Conservation (phyloP, 1,140 invertebrate species). For the Physella acuta region DNA sequence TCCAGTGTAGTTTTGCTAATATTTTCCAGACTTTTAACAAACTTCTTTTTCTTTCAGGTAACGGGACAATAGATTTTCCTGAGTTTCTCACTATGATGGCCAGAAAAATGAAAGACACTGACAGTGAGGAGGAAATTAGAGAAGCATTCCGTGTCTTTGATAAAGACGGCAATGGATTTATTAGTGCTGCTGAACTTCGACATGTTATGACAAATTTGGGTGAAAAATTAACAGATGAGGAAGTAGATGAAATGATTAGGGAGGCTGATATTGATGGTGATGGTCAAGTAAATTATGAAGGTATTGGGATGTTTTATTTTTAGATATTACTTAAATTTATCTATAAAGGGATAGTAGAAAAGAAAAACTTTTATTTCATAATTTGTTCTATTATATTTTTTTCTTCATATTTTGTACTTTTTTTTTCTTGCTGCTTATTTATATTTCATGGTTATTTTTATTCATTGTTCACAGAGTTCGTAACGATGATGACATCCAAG, state of each 20-base stretch:
- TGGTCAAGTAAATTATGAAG: conserved; percentile 55
- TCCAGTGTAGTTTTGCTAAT: too few species aligned
- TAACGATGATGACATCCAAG: conserved; percentile 99
- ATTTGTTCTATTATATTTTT: neutral
- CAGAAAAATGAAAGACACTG: conserved; percentile 99
- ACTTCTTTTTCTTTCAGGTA: conserved; percentile 71
- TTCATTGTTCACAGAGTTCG: conserved; percentile 86
- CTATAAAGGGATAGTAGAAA: neutral
- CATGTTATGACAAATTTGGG: conserved; percentile 89
- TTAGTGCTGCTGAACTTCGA: conserved; percentile 48
- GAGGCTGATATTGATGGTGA: conserved; percentile 89
- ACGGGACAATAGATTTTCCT: conserved; percentile 98
- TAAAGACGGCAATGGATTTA: conserved; percentile 92
- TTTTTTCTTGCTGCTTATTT: neutral
- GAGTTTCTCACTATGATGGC: conserved; percentile 83
- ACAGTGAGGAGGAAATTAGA: conserved; percentile 92
- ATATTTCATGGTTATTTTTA: too few species aligned
- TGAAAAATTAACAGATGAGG: conserved; percentile 84
- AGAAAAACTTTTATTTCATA: neutral
- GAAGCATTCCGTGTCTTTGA: conserved; percentile 98
- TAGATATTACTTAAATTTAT: neutral
- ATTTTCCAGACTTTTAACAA: too few species aligned
- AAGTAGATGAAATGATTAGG: conserved; percentile 91
- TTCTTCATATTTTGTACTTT: neutral
- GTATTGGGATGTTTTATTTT: too few species aligned